A percentile compares a stretch with the other conserved stretches of the same genome.
Evolutionary conservation across 2,797 vertebrate species (phyloP).

Genomic region (Semotilus atromaculatus): DNA sequence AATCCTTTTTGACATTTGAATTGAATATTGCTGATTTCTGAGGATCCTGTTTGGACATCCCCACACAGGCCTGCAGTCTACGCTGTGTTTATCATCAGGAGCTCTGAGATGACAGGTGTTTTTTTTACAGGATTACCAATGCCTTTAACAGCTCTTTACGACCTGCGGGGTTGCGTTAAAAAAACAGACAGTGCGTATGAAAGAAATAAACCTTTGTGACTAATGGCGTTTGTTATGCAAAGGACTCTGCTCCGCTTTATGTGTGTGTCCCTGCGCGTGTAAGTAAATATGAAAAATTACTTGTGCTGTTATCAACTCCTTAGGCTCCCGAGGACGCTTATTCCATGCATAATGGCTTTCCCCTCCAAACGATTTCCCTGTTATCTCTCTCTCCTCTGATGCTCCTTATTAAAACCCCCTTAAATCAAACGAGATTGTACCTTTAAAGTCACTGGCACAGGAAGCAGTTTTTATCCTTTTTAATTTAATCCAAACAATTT

Average conservation of each 20-base stretch:
- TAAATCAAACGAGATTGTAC: slow-evolving; percentile 54
- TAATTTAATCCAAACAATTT: slow-evolving; percentile 45
- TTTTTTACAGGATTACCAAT: slow-evolving; percentile 46
- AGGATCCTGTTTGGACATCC: neutral
- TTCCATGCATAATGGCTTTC: slow-evolving; percentile 31
- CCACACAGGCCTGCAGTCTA: neutral
- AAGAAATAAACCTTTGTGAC: slow-evolving; percentile 44
- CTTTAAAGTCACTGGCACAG: slow-evolving; percentile 38
- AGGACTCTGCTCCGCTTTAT: neutral
- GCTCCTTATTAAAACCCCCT: slow-evolving; percentile 59
- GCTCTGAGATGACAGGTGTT: slow-evolving; percentile 46
- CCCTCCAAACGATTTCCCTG: slow-evolving; percentile 12
- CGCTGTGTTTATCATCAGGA: slow-evolving; percentile 9
- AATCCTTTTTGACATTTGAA: neutral
- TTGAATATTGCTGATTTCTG: neutral
- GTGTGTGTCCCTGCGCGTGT: slow-evolving; percentile 35
- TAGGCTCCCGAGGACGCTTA: slow-evolving; percentile 35
- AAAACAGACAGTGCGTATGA: slow-evolving; percentile 12
- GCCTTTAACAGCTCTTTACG: slow-evolving; percentile 37
- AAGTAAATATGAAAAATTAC: slow-evolving; percentile 53
- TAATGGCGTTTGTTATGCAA: slow-evolving; percentile 47
- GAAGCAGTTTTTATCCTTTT: slow-evolving; percentile 50
- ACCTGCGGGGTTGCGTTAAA: slow-evolving; percentile 4
- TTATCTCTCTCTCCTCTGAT: slow-evolving; percentile 49
- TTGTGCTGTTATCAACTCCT: slow-evolving; percentile 52